Conservation (phyloP, 2,888 invertebrate genomes). For the Drosophila anomelani region DNA sequence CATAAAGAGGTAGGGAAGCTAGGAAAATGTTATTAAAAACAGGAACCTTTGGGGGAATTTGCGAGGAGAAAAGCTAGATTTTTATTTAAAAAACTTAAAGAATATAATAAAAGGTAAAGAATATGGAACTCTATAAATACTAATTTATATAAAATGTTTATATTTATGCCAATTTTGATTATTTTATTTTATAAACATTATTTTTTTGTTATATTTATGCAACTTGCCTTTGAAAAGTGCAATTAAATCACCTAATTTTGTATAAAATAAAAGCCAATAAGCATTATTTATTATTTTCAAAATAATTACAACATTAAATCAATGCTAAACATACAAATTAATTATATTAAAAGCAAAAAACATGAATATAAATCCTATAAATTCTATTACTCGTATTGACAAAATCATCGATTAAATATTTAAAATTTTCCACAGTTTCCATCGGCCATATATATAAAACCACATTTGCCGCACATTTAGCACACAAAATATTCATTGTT, state of each 20-base stretch:
- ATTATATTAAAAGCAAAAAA: background rate
- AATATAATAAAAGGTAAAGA: background rate
- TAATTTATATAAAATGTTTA: background rate
- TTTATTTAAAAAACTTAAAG: background rate
- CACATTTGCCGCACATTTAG: slow-evolving; percentile 65
- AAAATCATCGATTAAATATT: slow-evolving; percentile 29
- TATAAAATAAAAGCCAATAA: background rate
- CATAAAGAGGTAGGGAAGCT: background rate
- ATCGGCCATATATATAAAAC: slow-evolving; percentile 51
- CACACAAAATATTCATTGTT: slow-evolving; percentile 69
- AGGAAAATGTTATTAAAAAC: background rate
- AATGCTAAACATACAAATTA: background rate
- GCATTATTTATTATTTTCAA: background rate
- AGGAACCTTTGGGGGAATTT: too few species aligned
- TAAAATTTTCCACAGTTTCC: slow-evolving; percentile 24
- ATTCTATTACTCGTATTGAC: background rate
- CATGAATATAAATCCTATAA: background rate
- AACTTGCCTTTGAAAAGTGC: background rate
- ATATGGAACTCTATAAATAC: background rate
- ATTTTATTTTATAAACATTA: background rate
- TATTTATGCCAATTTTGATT: background rate
- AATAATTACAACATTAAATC: background rate
- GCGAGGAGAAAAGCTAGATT: too few species aligned
- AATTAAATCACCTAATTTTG: background rate
- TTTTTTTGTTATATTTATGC: background rate